Evolutionary conservation across 1,140 invertebrate species (phyloP).

Genomic region (Bombus turneri): DNA sequence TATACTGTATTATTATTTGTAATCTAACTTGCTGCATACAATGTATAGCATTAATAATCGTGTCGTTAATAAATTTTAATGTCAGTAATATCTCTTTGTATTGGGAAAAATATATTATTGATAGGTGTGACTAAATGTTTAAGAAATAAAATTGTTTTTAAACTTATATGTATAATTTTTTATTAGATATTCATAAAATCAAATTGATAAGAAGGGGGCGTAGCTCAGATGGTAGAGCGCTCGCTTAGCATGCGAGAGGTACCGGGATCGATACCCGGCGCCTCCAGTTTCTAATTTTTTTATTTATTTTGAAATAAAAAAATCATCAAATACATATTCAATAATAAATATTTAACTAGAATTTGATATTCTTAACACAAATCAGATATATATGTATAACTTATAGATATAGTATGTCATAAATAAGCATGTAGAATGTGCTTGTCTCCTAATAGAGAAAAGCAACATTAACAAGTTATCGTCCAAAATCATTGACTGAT

Average conservation of each 20-base stretch:
- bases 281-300: slow-evolving; percentile 82
- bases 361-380: background rate
- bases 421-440: too few relatives aligned
- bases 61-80: background rate
- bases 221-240: slow-evolving; percentile 94
- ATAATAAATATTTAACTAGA: background rate
- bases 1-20: too few relatives aligned
- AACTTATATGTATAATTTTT: rapidly evolving
- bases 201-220: slow-evolving; percentile 82
- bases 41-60: background rate
- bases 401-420: background rate
- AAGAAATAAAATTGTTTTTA: background rate
- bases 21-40: too few relatives aligned
- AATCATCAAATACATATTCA: background rate
- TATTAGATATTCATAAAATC: rapidly evolving
- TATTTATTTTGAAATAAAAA: background rate
- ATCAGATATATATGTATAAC: background rate
- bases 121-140: background rate
- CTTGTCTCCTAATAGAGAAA: too few relatives aligned
- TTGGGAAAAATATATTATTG: background rate
- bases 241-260: slow-evolving; percentile 94
- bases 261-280: slow-evolving; percentile 92
- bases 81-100: background rate
- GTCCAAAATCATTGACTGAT: background rate
- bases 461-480: background rate